A percentile compares a stretch with the other conserved stretches of the same genome.
Conservation (phyloP, 2,113 vertebrate genomes). For the Nannospalax galili region DNA sequence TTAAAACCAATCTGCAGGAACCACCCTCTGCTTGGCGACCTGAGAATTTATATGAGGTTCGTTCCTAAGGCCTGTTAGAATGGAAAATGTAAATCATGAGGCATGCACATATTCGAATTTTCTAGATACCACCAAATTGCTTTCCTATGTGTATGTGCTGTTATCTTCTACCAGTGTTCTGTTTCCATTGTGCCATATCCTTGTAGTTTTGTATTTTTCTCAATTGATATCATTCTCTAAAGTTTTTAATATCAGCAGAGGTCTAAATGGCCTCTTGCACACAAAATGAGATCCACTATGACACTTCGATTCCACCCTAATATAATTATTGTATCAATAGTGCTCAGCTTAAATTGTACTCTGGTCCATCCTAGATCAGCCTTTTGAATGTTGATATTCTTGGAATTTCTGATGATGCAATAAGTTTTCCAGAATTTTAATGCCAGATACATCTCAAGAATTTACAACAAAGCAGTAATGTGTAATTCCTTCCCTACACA, state of each 20-base stretch:
- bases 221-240: conserved; percentile 10
- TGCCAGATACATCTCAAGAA: neutral
- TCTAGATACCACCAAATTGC: conserved; percentile 33
- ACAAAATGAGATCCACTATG: neutral
- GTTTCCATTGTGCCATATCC: neutral
- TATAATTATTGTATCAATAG: neutral
- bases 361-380: neutral
- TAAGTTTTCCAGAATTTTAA: conserved; percentile 20
- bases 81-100: neutral
- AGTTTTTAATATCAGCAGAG: conserved; percentile 32
- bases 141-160: neutral
- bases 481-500: neutral
- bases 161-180: neutral
- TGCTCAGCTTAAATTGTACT: conserved; percentile 7
- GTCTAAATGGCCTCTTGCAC: neutral
- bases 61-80: neutral
- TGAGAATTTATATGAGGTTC: neutral
- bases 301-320: neutral
- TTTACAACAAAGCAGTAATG: neutral
- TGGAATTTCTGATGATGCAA: conserved; percentile 9
- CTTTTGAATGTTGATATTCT: conserved; percentile 37
- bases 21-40: neutral
- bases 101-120: neutral
- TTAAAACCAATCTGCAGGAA: neutral
- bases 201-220: neutral